phyloP scores from a whole-genome alignment of 2,888 invertebrate species.

The Andrena bucephala region DNA sequence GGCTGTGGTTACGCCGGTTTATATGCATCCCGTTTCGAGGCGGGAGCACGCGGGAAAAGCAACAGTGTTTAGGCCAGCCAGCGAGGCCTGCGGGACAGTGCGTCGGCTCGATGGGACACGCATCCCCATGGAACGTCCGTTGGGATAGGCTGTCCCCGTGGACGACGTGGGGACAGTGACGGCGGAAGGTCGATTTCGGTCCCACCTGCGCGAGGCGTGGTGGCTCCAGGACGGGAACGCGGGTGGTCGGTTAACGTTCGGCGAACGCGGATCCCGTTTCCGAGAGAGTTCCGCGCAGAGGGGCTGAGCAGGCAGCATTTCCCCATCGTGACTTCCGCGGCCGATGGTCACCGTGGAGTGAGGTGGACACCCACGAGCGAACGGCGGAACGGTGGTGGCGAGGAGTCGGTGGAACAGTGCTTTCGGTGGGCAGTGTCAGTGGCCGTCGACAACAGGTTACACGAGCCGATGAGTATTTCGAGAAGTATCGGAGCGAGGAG shows the following conservation, averaged over 20 bases:
- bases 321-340: not conserved
- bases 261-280: not conserved
- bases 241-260: not conserved
- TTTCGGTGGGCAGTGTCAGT: conserved; percentile 55
- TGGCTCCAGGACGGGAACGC: conserved; percentile 6
- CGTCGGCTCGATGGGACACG: conserved; percentile 40
- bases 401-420: conserved; percentile 30
- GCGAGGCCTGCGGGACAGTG: conserved; percentile 24
- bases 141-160: not conserved
- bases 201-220: conserved; percentile 42
- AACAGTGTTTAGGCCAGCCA: conserved; percentile 65
- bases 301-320: not conserved
- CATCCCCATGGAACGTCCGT: conserved; percentile 4
- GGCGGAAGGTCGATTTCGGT: conserved; percentile 31
- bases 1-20: conserved; percentile 43
- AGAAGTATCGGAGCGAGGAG: conserved; percentile 39
- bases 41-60: conserved; percentile 70
- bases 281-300: not conserved
- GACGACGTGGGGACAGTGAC: conserved; percentile 36
- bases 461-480: conserved; percentile 55
- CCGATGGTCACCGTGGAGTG: not conserved
- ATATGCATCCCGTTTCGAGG: conserved; percentile 25
- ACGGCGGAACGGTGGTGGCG: not conserved
- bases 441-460: conserved; percentile 59
- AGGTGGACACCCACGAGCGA: not conserved